Percentiles rank a stretch among this genome's conserved stretches.
These are phyloP conservation scores for Drosophila subsilvestris DNA, from an alignment of 2,888 invertebrate species.

Conservation along the genomic window DNA sequence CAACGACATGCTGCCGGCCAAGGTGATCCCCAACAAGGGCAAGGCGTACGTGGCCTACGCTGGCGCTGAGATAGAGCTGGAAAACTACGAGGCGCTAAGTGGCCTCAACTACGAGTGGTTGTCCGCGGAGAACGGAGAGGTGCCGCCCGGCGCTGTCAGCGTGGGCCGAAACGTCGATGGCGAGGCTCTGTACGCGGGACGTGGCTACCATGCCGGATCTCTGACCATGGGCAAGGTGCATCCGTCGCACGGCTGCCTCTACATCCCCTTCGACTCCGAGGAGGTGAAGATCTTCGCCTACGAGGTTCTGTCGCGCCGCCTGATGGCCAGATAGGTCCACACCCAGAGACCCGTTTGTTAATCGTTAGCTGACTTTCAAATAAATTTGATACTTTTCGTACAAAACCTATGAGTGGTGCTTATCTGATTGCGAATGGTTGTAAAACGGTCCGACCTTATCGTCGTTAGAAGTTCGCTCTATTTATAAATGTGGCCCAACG, in stretches of 20 bases:
- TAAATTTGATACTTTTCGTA: conserved; percentile 50
- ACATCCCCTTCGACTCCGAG: conserved; percentile 84
- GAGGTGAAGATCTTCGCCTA: conserved; percentile 84
- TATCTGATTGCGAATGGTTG: conserved; percentile 37
- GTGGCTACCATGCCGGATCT: conserved; percentile 88
- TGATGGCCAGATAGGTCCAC: conserved; percentile 47
- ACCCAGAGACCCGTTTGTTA: conserved; percentile 9
- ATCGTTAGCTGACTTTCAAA: conserved; percentile 36
- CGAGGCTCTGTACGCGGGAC: conserved; percentile 88
- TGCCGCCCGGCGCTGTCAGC: conserved; percentile 88
- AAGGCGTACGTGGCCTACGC: conserved; percentile 87
- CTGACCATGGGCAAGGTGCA: conserved; percentile 89
- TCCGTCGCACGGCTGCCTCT: conserved; percentile 84
- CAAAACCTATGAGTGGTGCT: conserved; percentile 14
- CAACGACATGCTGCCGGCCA: conserved; percentile 87
- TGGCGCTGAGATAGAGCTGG: conserved; percentile 87
- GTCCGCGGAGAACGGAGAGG: conserved; percentile 86
- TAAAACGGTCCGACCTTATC: conserved; percentile 19
- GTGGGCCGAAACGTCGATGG: conserved; percentile 88
- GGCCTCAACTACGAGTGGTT: conserved; percentile 88
- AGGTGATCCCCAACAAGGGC: conserved; percentile 86
- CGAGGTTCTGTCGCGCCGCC: conserved; percentile 82
- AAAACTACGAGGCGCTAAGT: conserved; percentile 88
- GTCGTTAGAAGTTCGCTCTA: neutral
- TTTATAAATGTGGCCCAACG: neutral